Evolutionary conservation across 2,113 vertebrate genomes (phyloP), one percentile per base, ranked within the genome.

Genomic region (Phalacrocorax brasilianus): DNA sequence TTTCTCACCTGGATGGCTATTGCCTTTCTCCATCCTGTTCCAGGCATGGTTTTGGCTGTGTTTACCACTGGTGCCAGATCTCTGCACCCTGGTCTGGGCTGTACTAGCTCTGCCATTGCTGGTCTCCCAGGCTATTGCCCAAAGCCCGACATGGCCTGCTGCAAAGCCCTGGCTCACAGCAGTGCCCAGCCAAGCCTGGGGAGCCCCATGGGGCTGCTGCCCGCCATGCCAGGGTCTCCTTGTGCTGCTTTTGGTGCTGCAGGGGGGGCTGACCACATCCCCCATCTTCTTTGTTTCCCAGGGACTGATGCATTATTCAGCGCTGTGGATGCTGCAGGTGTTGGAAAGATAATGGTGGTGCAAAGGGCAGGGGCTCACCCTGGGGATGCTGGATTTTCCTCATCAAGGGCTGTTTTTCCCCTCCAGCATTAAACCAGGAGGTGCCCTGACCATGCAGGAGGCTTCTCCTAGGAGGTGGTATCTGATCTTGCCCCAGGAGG

Each of bases 241-340:
- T 1, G 0, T 3, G 18, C 40, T 72, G 82, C 9, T 90, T 78
- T 79, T 44, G 38, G 66, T 56, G 81, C 56, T 23, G 6, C 0
- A 2, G 42, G 22, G 15, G 33, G 8, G 8, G 4, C 19, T 0
- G 6, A 8, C 58, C 3, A 2, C 65, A 35, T 49, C 50, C 52
- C 30, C 65, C 63, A 14, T 86, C 32, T 42, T 32, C 80, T 96
- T 96, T 96, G 93, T 95, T 91, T 91, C 56, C 44, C 14, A 19
- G 62, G 73, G 38, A 44, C 70, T 86, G 83, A 91, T 94, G 84
- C 71, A 72, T 96, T 95, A 91, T 92, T 89, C 94, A 95, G 84
- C 0, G 6, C 92, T 72, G 90, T 14, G 8, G 93, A 13, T 9
- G 3, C 66, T 58, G 91, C 13, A 1, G 89, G 52, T 42, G 65